These are phyloP conservation scores for Chrysemys picta DNA, from an alignment of 2,113 vertebrate genomes.

Conservation along the genomic window DNA sequence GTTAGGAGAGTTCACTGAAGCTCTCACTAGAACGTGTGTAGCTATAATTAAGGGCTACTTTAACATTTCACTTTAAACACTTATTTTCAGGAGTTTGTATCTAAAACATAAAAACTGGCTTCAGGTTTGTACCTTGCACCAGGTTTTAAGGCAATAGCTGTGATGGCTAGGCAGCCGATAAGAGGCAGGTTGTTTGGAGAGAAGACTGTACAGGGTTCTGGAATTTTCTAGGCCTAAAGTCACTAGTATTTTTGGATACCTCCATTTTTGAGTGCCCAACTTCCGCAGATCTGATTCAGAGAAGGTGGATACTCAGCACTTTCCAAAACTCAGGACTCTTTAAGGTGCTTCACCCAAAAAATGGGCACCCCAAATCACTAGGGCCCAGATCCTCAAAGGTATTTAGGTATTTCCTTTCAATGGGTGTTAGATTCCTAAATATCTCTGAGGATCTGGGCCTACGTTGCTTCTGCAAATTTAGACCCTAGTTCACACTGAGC, in stretches of 20 bases:
- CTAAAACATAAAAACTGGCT: background rate
- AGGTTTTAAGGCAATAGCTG: background rate
- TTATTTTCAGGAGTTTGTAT: slow-evolving; percentile 3
- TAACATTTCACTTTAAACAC: background rate
- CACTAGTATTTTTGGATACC: background rate
- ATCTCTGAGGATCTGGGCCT: no score
- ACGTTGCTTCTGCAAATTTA: no score
- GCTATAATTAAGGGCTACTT: background rate
- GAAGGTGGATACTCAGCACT: background rate
- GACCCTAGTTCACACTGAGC: no score
- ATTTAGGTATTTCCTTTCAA: no score
- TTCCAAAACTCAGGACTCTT: background rate
- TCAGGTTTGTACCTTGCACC: background rate
- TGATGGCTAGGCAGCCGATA: background rate
- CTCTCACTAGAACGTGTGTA: background rate
- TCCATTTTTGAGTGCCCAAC: background rate
- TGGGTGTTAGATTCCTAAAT: no score
- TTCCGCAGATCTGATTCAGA: background rate
- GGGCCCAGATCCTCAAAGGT: no score
- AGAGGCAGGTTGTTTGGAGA: background rate
- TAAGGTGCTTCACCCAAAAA: background rate
- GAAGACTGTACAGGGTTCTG: background rate
- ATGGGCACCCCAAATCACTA: background rate
- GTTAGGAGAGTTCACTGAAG: background rate
- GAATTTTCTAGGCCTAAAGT: background rate